Conservation (phyloP, 1,140 invertebrate genomes). For the Macrotrachela quadricornifera region DNA sequence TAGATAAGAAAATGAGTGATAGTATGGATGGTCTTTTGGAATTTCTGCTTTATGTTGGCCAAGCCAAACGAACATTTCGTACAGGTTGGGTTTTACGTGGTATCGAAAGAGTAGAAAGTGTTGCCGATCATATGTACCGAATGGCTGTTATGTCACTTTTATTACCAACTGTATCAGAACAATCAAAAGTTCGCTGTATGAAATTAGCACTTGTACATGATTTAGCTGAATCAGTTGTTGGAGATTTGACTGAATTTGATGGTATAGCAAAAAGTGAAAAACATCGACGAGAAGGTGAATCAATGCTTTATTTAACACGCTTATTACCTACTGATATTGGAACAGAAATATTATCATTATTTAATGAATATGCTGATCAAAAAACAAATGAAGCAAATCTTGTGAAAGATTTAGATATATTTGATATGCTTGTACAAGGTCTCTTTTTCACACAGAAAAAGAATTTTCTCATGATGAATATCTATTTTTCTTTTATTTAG, state of each 20-base stretch:
- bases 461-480: too few species aligned
- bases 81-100: conserved; percentile 68
- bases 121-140: conserved; percentile 87
- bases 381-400: conserved; percentile 61
- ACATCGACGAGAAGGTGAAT: conserved; percentile 46
- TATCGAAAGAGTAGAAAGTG: conserved; percentile 49
- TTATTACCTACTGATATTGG: conserved; percentile 10
- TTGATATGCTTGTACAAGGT: conserved; percentile 88
- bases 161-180: conserved; percentile 36
- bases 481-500: too few species aligned
- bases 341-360: conserved; percentile 12
- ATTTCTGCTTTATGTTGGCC: conserved; percentile 8
- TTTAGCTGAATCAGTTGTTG: conserved; percentile 80
- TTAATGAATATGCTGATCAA: conserved; percentile 71
- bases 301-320: neutral
- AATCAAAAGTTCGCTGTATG: conserved; percentile 36
- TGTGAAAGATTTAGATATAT: conserved; percentile 79
- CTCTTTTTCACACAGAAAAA: too few species aligned
- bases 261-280: conserved; percentile 64
- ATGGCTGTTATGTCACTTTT: conserved; percentile 79
- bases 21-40: neutral
- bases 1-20: too few species aligned
- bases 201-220: conserved; percentile 74
- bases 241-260: conserved; percentile 75
- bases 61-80: conserved; percentile 42